Evolutionary conservation across 2,797 vertebrate genomes (phyloP), one percentile per base, ranked within the genome.

Genomic region (Catamblyrhynchus diadema): DNA sequence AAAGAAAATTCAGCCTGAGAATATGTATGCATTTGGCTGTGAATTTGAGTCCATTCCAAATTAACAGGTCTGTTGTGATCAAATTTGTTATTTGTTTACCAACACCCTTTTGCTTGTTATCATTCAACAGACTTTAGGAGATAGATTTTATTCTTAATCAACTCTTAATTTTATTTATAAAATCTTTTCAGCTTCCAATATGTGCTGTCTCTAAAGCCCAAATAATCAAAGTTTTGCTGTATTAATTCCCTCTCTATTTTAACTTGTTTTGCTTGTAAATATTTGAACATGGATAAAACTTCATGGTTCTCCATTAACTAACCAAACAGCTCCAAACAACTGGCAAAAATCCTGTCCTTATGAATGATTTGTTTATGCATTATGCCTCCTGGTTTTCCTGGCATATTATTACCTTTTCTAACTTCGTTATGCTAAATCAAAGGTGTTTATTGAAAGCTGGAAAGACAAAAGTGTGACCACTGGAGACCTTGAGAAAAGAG

Each of bases 1-100:
- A 92, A 94, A 90, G 83, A 69, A 65, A 93, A 87, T 59, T 62
- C 59, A 94, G 50, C 17, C 65, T 48, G 71, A 75, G 86, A 90
- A 85, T 88, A 69, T 73, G 27, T 39, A 5, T 56, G 12, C 33
- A 41, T 64, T 75, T 90, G 56, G 53, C 33, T 51, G 47, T 64
- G 12, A 30, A 17, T 81, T 79, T 88, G 80, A 84, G 59, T 69
- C 44, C 10, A 28, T 86, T 90, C 35, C 71, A 93, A 73, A 79
- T 69, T 80, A 93, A 60, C 23, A 53, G 28, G 60, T 69, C 77
- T 94, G 81, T 79, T 91, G 57, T 91, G 39, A 88, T 77, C 50
- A n/a, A 81, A 70, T 77, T 75, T 53, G 20, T 20, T 53, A 14
- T 83, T 89, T 95, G 64, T 94, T 94, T 92, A 22, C 33, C 44